Base-by-base conservation (phyloP, 2,113 vertebrate species). In the Antechinus stuartii region DNA sequence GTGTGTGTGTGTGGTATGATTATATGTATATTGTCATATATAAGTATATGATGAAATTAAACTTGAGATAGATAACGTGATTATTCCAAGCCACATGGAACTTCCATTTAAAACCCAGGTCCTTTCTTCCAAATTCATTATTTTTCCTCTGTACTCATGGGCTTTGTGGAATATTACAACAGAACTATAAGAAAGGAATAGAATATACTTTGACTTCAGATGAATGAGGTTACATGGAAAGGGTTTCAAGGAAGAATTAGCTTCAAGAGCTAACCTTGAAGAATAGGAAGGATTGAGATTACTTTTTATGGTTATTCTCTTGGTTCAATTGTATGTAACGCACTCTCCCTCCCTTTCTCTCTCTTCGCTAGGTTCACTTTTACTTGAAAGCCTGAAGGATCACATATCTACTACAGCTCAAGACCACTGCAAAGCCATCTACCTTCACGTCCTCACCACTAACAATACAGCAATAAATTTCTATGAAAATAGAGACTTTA, bases 361-460 rank as follows among this genome's bases (percentile, higher is more conserved):
- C 50, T 93, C 61, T 93, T 93, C 14, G 22, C 50, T 96, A 99
- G 99, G 99, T 97, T 99, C 99, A 0, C 98, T 99, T 76, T 98
- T 99, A 98, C 99, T 99, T 94, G 99, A 99, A 98, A 99, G 99
- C 98, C 97, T 99, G 96, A 99, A 99, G 99, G 99, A 99, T 98
- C 99, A 99, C 97, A 99, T 99, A 97, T 99, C 99, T 0, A 99
- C 99, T 0, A 99, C 99, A 0, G 99, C 99, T 94, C 99, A 99
- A 98, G 99, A 99, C 98, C 99, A 99, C 98, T 99, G 99, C 98
- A 99, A 99, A 98, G 99, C 99, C 93, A 99, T 99, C 98, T 99
- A 99, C 98, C 99, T 99, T 93, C 99, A 99, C 0, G 99, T 99
- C 91, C 99, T 99, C 97, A 99, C 99, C 98, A 99, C 99, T 95